Percentiles rank a stretch among this genome's conserved stretches.
phyloP scores from a whole-genome alignment of 1,140 invertebrate genomes.

The Diuraphis noxia region DNA sequence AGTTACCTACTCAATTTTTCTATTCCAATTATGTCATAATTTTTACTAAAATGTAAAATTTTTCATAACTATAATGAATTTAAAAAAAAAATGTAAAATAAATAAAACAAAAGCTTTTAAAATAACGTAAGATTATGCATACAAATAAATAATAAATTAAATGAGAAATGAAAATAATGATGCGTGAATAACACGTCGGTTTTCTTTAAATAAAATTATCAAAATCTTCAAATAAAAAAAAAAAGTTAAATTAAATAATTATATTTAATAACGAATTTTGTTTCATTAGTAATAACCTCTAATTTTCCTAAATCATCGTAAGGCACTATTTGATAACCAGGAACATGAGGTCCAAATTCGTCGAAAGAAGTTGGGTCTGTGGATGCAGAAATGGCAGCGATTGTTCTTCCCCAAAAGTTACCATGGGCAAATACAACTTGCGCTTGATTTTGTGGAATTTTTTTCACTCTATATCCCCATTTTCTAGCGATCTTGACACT shows the following conservation, averaged over 20 bases:
- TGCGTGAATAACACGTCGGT: neutral
- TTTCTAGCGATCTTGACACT: constrained; percentile 75
- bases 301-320: constrained; percentile 74
- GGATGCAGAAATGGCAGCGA: constrained; percentile 77
- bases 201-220: neutral
- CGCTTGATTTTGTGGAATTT: constrained; percentile 72
- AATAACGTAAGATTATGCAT: neutral
- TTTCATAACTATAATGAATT: neutral
- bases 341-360: constrained; percentile 80
- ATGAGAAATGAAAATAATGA: neutral
- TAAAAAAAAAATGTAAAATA: neutral
- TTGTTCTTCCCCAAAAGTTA: constrained; percentile 83
- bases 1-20: neutral
- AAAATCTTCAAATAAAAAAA: neutral
- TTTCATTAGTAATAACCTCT: constrained; percentile 63
- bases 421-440: constrained; percentile 74
- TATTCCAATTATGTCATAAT: neutral
- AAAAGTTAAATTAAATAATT: too few relatives aligned
- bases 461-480: constrained; percentile 81
- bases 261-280: neutral
- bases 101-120: neutral
- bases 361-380: constrained; percentile 71
- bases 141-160: too few relatives aligned
- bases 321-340: constrained; percentile 72
- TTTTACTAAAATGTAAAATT: too few relatives aligned